A percentile compares a stretch with the other conserved stretches of the same genome.
These are phyloP conservation scores for Calonectris borealis DNA, from an alignment of 2,113 vertebrate species.

Conservation along the genomic window DNA sequence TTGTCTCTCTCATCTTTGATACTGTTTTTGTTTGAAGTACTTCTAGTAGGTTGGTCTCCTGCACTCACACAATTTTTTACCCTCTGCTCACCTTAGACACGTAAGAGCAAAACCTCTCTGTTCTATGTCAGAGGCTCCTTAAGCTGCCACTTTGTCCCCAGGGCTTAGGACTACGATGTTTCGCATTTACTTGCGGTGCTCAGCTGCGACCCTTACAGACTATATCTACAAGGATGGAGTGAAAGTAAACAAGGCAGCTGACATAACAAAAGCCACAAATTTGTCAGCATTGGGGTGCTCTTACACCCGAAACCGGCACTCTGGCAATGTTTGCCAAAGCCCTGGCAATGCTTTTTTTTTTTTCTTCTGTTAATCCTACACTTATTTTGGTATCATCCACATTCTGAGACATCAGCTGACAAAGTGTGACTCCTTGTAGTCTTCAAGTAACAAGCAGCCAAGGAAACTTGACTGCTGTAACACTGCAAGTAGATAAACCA, in stretches of 20 bases:
- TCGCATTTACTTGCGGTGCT: background rate
- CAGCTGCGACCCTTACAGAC: background rate
- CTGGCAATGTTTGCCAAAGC: background rate
- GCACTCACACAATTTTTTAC: background rate
- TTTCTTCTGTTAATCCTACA: background rate
- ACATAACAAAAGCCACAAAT: background rate
- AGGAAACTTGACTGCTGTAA: constrained; percentile 36
- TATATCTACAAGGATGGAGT: background rate
- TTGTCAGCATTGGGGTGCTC: background rate
- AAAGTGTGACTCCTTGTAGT: background rate
- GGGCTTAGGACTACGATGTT: background rate
- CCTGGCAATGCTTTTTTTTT: background rate
- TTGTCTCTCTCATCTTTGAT: background rate
- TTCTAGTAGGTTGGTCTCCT: rapidly evolving
- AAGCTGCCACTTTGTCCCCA: background rate
- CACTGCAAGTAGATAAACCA: constrained; percentile 76
- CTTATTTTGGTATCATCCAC: constrained; percentile 36
- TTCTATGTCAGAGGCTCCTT: background rate
- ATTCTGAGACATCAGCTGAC: constrained; percentile 37
- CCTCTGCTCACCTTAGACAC: background rate
- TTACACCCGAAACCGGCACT: background rate
- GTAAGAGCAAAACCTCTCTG: background rate
- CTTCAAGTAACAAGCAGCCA: constrained; percentile 46
- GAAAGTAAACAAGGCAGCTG: background rate
- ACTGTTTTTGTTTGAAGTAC: background rate